phyloP scores from a whole-genome alignment of 2,113 vertebrate species.

The Menura novaehollandiae region DNA sequence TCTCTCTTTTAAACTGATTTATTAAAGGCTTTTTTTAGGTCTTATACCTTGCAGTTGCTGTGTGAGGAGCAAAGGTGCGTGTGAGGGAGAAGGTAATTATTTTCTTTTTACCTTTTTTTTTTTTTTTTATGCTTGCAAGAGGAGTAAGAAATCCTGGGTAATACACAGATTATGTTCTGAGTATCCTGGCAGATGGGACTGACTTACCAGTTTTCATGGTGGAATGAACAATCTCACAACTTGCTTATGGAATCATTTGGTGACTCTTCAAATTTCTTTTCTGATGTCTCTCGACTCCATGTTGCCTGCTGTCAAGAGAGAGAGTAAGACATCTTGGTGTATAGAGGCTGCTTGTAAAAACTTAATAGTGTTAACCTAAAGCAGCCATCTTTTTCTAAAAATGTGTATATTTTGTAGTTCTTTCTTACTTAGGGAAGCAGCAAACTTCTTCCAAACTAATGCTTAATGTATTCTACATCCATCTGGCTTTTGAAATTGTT shows the following conservation, averaged over 20 bases:
- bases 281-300: background rate
- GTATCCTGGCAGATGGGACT: background rate
- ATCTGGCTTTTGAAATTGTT: slow-evolving; percentile 19
- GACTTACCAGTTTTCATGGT: background rate
- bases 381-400: background rate
- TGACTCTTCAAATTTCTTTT: background rate
- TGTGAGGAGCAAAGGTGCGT: background rate
- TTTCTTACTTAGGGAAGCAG: background rate
- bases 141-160: background rate
- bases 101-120: background rate
- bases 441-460: background rate
- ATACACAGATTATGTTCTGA: background rate
- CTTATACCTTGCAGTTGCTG: background rate
- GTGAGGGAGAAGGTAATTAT: background rate
- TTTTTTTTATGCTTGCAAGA: background rate
- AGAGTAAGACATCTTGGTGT: background rate
- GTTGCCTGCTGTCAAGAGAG: background rate
- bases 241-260: background rate
- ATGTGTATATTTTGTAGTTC: background rate
- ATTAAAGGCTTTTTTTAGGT: background rate
- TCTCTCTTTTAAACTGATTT: background rate
- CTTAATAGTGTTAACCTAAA: background rate
- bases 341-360: background rate
- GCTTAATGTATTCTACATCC: background rate
- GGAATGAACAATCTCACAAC: background rate